Conservation (phyloP, 23 tunicate genomes). For the Clavelina lepadiformis region DNA sequence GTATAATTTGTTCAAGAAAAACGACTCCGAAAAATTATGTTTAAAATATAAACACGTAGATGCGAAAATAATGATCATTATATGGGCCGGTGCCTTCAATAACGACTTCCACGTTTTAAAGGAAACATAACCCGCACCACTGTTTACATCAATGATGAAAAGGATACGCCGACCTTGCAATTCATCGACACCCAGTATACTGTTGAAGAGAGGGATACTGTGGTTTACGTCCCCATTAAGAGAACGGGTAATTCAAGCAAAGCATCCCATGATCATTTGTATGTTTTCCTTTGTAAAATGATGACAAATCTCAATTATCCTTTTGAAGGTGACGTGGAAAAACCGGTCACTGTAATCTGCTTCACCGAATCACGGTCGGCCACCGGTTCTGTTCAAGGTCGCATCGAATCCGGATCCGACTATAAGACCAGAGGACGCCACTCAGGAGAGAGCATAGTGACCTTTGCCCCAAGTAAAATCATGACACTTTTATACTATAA, state of each 20-base stretch:
- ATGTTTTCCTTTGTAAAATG: background rate
- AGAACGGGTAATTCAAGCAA: constrained; percentile 93
- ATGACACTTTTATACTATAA: background rate
- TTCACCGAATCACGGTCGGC: constrained; percentile 86
- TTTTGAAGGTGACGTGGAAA: constrained; percentile 70
- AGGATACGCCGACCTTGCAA: constrained; percentile 77
- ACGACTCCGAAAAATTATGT: no score
- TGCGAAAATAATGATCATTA: no score
- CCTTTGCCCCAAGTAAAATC: constrained; percentile 70
- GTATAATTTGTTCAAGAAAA: no score
- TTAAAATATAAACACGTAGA: no score
- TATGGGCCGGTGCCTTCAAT: no score
- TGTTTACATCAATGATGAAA: constrained; percentile 74
- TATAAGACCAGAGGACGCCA: constrained; percentile 40
- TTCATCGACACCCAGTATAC: constrained; percentile 67
- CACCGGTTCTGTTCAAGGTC: constrained; percentile 48
- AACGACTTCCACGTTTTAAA: no score
- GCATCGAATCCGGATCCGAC: constrained; percentile 70
- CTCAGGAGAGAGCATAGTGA: constrained; percentile 51
- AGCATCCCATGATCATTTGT: background rate
- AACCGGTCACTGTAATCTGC: constrained; percentile 85
- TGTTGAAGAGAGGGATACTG: constrained; percentile 63
- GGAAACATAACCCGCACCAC: constrained; percentile 60
- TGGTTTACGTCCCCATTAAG: constrained; percentile 64
- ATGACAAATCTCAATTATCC: background rate